Conservation (phyloP, 2,797 vertebrate genomes). For the Lepus oiostolus region DNA sequence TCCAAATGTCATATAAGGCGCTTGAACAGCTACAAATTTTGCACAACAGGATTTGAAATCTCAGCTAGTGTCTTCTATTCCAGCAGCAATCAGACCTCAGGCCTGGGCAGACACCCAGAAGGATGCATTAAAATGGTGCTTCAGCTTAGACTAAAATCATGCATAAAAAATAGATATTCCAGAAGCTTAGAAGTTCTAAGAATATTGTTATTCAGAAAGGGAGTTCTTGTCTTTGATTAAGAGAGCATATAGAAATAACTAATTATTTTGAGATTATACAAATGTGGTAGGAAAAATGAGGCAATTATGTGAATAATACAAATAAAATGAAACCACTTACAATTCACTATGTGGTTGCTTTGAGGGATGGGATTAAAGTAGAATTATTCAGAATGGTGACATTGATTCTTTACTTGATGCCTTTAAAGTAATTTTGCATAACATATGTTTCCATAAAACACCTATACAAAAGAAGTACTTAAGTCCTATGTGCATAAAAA, state of each 20-base stretch:
- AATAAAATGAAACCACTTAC: constrained; percentile 13
- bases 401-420: not conserved
- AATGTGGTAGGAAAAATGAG: constrained; percentile 33
- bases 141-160: not conserved
- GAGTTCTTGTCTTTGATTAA: not conserved
- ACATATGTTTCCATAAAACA: not conserved
- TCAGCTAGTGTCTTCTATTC: not conserved
- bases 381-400: not conserved
- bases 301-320: constrained; percentile 41
- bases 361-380: not conserved
- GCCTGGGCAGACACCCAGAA: not conserved
- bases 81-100: constrained; percentile 2
- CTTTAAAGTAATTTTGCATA: not conserved
- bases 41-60: constrained; percentile 15
- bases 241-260: constrained; percentile 5
- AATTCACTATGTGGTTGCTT: not conserved
- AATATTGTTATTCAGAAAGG: constrained; percentile 15
- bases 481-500: not conserved
- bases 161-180: not conserved
- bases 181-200: not conserved
- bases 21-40: constrained; percentile 8
- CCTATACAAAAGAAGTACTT: not conserved
- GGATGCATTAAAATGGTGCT: not conserved
- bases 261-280: not conserved
- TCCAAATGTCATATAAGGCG: not conserved